phyloP scores from a whole-genome alignment of 1,140 invertebrate genomes.

The Brachionus asplanchnoidis region DNA sequence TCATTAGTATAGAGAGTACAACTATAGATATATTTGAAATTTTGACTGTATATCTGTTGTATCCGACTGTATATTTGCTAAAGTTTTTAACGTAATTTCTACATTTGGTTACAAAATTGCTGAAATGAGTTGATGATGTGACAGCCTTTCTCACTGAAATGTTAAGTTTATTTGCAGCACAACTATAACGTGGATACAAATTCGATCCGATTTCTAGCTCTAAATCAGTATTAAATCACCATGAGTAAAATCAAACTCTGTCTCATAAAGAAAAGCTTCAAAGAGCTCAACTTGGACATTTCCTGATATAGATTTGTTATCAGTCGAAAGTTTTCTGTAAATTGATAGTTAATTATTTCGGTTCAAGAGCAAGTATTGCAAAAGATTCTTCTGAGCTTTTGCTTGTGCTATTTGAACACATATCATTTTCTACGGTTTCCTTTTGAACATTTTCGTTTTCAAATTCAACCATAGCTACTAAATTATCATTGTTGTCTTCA shows the following conservation, averaged over 20 bases:
- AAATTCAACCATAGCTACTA: no score
- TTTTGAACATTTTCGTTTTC: no score
- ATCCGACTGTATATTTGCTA: not conserved
- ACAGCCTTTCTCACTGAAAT: not conserved
- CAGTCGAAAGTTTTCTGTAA: no score
- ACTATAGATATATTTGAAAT: not conserved
- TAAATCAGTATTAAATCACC: not conserved
- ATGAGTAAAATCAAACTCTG: not conserved
- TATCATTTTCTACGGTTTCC: no score
- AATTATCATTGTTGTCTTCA: no score
- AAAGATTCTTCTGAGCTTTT: no score
- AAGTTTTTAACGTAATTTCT: not conserved
- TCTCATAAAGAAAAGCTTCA: not conserved
- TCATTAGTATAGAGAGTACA: not conserved
- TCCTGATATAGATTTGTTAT: not conserved
- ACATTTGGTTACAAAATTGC: not conserved
- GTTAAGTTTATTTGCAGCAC: not conserved
- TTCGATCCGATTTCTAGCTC: not conserved
- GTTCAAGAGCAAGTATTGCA: no score
- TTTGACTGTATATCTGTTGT: not conserved
- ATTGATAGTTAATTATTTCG: no score
- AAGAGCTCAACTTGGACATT: not conserved
- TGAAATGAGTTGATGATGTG: not conserved
- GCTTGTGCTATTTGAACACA: no score
- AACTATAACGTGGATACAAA: not conserved